Conservation (phyloP, 1,140 invertebrate species). For the Pararge aegeria region DNA sequence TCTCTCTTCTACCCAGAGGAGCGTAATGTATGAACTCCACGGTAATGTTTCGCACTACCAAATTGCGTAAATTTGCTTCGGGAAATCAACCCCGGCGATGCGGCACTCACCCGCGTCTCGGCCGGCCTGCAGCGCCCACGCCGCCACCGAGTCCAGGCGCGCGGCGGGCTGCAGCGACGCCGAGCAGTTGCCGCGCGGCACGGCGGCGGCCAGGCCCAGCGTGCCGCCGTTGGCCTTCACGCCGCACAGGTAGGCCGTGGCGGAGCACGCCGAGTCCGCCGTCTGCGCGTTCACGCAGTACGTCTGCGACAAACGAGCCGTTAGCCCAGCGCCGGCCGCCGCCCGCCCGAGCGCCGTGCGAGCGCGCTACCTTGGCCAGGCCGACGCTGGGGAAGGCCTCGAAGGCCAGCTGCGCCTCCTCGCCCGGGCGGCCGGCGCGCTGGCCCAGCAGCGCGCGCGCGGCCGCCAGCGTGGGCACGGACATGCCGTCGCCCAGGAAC, state of each 20-base stretch:
- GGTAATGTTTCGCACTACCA: too few species aligned
- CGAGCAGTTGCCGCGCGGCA: slow-evolving; percentile 81
- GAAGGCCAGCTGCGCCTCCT: slow-evolving; percentile 85
- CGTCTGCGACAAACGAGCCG: background rate
- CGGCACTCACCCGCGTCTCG: slow-evolving; percentile 80
- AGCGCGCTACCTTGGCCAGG: slow-evolving; percentile 82
- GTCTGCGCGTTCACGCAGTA: slow-evolving; percentile 85
- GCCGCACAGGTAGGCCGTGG: slow-evolving; percentile 90
- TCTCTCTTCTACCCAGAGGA: too few species aligned
- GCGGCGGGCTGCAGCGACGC: slow-evolving; percentile 73
- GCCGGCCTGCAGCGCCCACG: slow-evolving; percentile 86
- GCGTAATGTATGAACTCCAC: too few species aligned
- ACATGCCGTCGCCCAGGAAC: slow-evolving; percentile 90
- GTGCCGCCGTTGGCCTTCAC: slow-evolving; percentile 90
- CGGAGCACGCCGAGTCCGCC: slow-evolving; percentile 89
- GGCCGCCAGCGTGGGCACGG: slow-evolving; percentile 85
- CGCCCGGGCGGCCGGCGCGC: slow-evolving; percentile 74
- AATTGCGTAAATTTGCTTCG: background rate
- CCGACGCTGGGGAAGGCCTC: slow-evolving; percentile 87
- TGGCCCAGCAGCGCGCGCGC: slow-evolving; percentile 85
- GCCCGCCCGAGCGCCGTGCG: background rate
- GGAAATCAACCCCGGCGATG: background rate
- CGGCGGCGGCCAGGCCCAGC: slow-evolving; percentile 85
- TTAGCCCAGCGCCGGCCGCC: too few species aligned
- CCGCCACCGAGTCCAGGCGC: slow-evolving; percentile 83